phyloP scores from a whole-genome alignment of 2,797 vertebrate species.

The Orientallactaga sibirica region DNA sequence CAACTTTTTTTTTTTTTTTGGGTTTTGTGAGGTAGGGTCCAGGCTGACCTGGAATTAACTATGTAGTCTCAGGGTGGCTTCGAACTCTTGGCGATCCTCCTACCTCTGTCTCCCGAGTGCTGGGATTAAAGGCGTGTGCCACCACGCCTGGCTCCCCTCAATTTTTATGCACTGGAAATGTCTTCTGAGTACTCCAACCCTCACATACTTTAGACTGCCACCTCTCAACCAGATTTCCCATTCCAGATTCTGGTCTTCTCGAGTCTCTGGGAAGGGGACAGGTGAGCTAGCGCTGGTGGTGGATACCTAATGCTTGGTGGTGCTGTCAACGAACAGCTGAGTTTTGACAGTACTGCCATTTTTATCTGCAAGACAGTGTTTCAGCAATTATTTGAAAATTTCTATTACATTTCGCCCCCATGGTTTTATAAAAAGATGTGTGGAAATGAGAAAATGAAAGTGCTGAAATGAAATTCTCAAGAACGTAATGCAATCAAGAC shows the following conservation, averaged over 20 bases:
- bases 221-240: not conserved
- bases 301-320: no score
- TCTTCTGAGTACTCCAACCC: not conserved
- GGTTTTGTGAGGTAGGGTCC: no score
- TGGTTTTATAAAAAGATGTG: conserved; percentile 71
- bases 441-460: conserved; percentile 62
- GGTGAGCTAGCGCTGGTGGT: no score
- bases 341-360: conserved; percentile 1
- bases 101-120: no score
- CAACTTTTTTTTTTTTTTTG: not conserved
- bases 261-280: not conserved
- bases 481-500: conserved; percentile 56
- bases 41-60: no score
- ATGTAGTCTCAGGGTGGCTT: no score
- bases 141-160: not conserved
- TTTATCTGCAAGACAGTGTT: conserved; percentile 42
- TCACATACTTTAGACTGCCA: conserved; percentile 7
- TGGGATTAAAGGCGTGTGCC: no score
- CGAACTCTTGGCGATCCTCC: no score
- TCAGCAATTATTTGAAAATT: conserved; percentile 60
- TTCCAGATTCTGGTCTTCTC: not conserved
- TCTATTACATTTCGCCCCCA: conserved; percentile 51
- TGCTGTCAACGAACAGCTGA: conserved; percentile 6
- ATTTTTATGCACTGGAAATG: not conserved
- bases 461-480: conserved; percentile 50